Conservation (phyloP, 2,888 invertebrate genomes). For the Stratiomys singularior region DNA sequence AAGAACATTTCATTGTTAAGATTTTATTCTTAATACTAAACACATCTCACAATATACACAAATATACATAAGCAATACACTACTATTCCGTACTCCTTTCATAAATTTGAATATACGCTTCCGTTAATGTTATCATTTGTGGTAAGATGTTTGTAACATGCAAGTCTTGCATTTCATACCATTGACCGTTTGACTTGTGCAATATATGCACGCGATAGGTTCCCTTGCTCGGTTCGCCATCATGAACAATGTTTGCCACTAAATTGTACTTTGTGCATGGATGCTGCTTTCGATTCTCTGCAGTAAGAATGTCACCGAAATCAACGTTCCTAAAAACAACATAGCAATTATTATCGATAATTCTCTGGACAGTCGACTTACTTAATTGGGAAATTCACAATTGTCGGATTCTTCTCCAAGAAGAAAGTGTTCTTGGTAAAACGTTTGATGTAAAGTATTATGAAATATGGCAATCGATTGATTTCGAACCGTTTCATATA, state of each 20-base stretch:
- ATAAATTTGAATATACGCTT: slow-evolving; percentile 96
- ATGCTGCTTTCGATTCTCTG: slow-evolving; percentile 81
- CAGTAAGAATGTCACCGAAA: slow-evolving; percentile 92
- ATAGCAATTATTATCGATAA: background rate
- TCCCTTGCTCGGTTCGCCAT: slow-evolving; percentile 94
- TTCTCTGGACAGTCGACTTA: slow-evolving; percentile 68
- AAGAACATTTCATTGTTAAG: background rate
- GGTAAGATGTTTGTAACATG: slow-evolving; percentile 98
- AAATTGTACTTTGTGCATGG: slow-evolving; percentile 93
- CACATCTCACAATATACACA: background rate
- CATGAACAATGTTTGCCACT: slow-evolving; percentile 98
- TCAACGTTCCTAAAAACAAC: slow-evolving; percentile 85
- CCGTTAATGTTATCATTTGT: slow-evolving; percentile 99
- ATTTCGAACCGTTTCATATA: slow-evolving; percentile 97
- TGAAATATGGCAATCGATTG: slow-evolving; percentile 89
- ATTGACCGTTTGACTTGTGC: slow-evolving; percentile 86
- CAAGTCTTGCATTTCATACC: slow-evolving; percentile 95
- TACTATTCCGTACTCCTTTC: slow-evolving; percentile 62
- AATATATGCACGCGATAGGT: slow-evolving; percentile 94
- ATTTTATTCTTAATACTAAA: background rate
- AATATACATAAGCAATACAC: background rate
- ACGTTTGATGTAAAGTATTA: slow-evolving; percentile 95
- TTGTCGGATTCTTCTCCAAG: slow-evolving; percentile 99
- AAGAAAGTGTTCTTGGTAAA: slow-evolving; percentile 99
- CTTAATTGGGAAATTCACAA: slow-evolving; percentile 99